Percentiles rank a stretch among this genome's conserved stretches.
These are phyloP conservation scores for Mesorhabditis belari DNA, from an alignment of 2,888 invertebrate species.

Conservation along the genomic window DNA sequence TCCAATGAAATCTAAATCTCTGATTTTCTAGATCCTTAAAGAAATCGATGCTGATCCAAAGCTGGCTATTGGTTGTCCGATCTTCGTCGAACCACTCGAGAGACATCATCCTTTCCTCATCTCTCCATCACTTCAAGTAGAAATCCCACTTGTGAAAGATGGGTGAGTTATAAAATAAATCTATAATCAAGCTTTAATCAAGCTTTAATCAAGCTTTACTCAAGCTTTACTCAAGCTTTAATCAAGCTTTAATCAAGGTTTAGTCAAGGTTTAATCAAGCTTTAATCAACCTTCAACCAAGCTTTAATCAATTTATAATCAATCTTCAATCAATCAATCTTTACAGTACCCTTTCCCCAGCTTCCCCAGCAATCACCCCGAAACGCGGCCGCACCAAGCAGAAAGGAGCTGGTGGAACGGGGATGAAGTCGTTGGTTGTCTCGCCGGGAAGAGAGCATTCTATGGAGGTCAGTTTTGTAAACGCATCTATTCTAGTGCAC, in stretches of 20 bases:
- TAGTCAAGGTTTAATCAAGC: neutral
- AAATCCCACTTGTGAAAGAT: too few relatives aligned
- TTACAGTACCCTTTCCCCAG: neutral
- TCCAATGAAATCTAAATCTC: conserved; percentile 8
- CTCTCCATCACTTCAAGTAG: conserved; percentile 8
- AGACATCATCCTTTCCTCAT: conserved; percentile 21
- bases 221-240: neutral
- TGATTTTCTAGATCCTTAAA: conserved; percentile 24
- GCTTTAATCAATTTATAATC: neutral
- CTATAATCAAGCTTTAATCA: neutral
- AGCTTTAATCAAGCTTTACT: neutral
- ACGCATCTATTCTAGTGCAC: neutral
- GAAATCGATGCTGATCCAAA: conserved; percentile 37
- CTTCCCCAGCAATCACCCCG: conserved; percentile 1
- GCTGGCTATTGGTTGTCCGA: conserved; percentile 46
- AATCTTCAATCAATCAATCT: neutral
- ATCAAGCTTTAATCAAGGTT: neutral
- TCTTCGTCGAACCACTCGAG: conserved; percentile 45
- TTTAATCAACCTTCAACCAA: neutral
- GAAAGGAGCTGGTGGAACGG: conserved; percentile 5
- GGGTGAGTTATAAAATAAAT: too few relatives aligned
- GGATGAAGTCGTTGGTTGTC: conserved; percentile 43
- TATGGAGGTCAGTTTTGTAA: conserved; percentile 39
- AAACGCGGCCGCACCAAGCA: conserved; percentile 3
- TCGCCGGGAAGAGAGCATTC: conserved; percentile 46